Conservation (phyloP, 2,113 vertebrate species). For the Heterochromis multidens region DNA sequence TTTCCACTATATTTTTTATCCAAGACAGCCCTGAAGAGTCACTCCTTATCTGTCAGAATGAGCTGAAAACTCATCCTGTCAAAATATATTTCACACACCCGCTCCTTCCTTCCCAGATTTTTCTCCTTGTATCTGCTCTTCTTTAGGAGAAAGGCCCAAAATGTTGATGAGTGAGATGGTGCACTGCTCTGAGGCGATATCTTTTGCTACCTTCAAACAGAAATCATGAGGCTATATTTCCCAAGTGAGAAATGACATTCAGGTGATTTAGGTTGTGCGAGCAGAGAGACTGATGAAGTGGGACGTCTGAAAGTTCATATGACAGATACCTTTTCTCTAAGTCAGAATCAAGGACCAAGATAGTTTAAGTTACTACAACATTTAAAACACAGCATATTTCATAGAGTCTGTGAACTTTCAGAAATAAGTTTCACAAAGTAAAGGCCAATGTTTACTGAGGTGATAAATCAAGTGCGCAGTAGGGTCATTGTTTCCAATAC, state of each 20-base stretch:
- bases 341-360: background rate
- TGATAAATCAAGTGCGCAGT: background rate
- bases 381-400: background rate
- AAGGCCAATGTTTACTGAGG: background rate
- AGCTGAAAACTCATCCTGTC: constrained; percentile 12
- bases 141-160: background rate
- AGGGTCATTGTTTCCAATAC: background rate
- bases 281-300: background rate
- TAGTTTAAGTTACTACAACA: background rate
- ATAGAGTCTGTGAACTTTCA: background rate
- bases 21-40: background rate
- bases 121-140: background rate
- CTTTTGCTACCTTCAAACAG: background rate
- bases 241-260: background rate
- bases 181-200: background rate
- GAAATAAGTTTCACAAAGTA: no score
- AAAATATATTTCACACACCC: background rate
- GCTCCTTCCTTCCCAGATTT: background rate
- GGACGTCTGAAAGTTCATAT: background rate
- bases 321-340: background rate
- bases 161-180: background rate
- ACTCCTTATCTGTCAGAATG: constrained; percentile 2
- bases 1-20: background rate
- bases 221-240: background rate
- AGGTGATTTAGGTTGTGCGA: background rate